These are phyloP conservation scores for Ornithoptera priamus DNA, from an alignment of 2,888 invertebrate species.

Conservation along the genomic window DNA sequence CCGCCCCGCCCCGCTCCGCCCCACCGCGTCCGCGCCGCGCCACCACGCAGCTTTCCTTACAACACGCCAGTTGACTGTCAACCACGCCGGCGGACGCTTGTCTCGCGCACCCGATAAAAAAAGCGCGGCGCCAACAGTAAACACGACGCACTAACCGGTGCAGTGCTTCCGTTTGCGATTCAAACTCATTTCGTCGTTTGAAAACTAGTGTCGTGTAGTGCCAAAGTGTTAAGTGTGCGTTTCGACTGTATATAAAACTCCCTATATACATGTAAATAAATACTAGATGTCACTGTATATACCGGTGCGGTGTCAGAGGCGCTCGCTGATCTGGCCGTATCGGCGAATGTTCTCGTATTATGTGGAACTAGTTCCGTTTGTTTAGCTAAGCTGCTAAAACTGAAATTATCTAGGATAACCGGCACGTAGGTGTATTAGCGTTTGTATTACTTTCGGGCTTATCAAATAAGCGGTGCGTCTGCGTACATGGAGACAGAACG, in stretches of 20 bases:
- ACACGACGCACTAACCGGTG: constrained; percentile 72
- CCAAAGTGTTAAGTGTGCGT: constrained; percentile 62
- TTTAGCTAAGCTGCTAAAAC: constrained; percentile 54
- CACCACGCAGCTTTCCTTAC: constrained; percentile 52
- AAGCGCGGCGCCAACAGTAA: constrained; percentile 74
- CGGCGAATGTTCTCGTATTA: constrained; percentile 62
- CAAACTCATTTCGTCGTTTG: constrained; percentile 60
- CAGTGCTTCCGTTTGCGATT: constrained; percentile 68
- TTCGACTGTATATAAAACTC: constrained; percentile 59
- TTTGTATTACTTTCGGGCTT: constrained; percentile 50
- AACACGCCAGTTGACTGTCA: constrained; percentile 70
- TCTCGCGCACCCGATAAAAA: constrained; percentile 39
- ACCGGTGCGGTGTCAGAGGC: constrained; percentile 65
- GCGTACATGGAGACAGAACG: constrained; percentile 52
- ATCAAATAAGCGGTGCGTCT: constrained; percentile 50
- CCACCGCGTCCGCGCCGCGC: constrained; percentile 46
- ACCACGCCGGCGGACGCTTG: constrained; percentile 59
- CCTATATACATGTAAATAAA: constrained; percentile 65
- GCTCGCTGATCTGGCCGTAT: constrained; percentile 61
- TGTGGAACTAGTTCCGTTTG: constrained; percentile 63
- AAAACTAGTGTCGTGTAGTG: constrained; percentile 69
- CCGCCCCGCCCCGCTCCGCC: constrained; percentile 35
- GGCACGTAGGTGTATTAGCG: constrained; percentile 45
- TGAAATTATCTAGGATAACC: constrained; percentile 57
- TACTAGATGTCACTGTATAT: constrained; percentile 56